Base-by-base conservation (phyloP, 2,888 invertebrate genomes). In the Hypsopygia costalis region DNA sequence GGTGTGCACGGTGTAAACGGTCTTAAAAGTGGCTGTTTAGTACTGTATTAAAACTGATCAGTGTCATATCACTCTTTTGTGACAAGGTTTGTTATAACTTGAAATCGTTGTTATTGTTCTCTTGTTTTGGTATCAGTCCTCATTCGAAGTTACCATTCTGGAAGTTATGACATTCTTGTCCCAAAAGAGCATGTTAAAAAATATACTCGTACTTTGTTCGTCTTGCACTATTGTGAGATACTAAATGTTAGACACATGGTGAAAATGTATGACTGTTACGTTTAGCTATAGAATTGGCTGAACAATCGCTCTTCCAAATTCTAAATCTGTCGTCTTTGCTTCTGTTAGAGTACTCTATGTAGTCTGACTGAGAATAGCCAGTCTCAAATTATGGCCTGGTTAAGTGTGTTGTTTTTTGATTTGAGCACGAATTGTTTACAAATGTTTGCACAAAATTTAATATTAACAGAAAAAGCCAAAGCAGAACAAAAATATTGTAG, bases 321-420 rank as follows among this genome's bases (percentile, higher is more conserved):
- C 36, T 27, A 16, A 27, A 8, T 16, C 42, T 41, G n/a, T 46
- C 39, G 32, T 43, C 43, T 41, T 20, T 36, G 43, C 43, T 47
- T 40, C 33, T 29, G 10, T 30, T 44, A 31, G 30, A 22, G 12
- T 20, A 21, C 10, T 31, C 33, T n/a, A n/a, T 27, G 11, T 32
- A 20, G 11, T 9, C 25, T 25, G 7, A 2, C 20, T 39, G 32
- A 28, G 8, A 20, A 27, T 33, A 39, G 39, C 27, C 32, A 6
- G 38, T 12, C 7, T 25, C 25, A 8, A 27, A 25, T 3, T 16
- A n/a, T 32, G 11, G 6, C 12, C 0, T 16, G 3, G 11, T 31
- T 11, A 12, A 3, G 11, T 11, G 11, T 31, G 31, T 6, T 31
- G 11, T 31, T 11, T 10, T 31, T 30, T 10, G 11, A 30, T 10